Conservation (phyloP, 2,888 invertebrate genomes). For the Platycnemis pennipes region DNA sequence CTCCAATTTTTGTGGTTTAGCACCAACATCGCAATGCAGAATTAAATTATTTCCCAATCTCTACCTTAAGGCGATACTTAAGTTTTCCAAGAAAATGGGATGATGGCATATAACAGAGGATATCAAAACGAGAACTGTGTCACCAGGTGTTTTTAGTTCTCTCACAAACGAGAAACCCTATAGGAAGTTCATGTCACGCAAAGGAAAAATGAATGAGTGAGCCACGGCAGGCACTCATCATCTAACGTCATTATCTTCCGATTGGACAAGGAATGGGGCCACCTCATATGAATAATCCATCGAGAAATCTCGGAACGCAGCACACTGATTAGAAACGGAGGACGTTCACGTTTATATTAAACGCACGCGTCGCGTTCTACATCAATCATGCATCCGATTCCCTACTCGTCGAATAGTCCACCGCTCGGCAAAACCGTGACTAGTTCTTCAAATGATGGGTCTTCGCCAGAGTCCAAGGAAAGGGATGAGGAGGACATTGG, state of each 20-base stretch:
- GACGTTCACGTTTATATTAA: neutral
- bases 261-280: neutral
- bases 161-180: neutral
- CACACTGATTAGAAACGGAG: neutral
- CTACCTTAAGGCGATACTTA: no score
- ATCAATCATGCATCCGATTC: neutral
- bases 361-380: neutral
- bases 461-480: neutral
- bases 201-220: neutral
- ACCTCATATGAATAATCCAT: neutral
- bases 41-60: no score
- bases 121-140: neutral
- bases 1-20: no score
- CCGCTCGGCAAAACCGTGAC: neutral
- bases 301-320: neutral
- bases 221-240: neutral
- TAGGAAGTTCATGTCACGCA: neutral
- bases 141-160: neutral
- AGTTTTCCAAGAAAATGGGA: no score
- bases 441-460: neutral
- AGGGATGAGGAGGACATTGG: neutral
- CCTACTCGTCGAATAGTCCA: neutral
- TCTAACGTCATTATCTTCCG: neutral
- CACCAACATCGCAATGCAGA: no score
- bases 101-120: neutral